Evolutionary conservation across 1,140 invertebrate species (phyloP), one percentile per base, ranked within the genome.

Genomic region (Sitodiplosis mosellana): DNA sequence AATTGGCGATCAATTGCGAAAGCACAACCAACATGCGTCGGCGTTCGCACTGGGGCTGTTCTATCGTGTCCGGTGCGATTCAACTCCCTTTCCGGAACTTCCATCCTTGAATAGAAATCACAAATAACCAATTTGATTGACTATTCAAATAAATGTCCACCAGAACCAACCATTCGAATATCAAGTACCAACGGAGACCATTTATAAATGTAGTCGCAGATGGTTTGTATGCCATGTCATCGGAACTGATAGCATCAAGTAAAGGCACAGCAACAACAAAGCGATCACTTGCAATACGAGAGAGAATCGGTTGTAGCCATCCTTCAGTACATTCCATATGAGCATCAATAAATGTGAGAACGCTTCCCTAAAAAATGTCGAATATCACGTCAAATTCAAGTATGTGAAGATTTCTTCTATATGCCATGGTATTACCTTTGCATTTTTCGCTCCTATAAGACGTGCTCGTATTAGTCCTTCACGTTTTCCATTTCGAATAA

Each of bases 161-260:
- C 14, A 6, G 14, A n/a, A 18, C 37, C 70, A 67, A 89, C 89
- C 88, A 93, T 76, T 88, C 78, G 64, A 95, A 93, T 68, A 95
- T 93, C n/a, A 95, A 68, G 68, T 93, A 92, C 91, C 91, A 96
- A 70, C 94, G 95, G 66, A 96, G 95, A 17, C 91, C 92, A 53
- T 90, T 91, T 87, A 91, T 93, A 2, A 91, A 93, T 75, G 89
- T 90, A 58, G 90, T 88, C 3, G 86, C 90, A 1, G 93, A 91
- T 40, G 83, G 83, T 40, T 87, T 83, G 61, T 96, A 97, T 65
- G 94, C 89, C 68, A 98, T 97, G 12, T 87, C 90, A 56, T 95
- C 89, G 64, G 95, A 91, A 48, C 90, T 92, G 56, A 99, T 96
- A 18, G 98, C 91, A 61, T 97, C 92, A 46, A 96, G 96, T 1